These are phyloP conservation scores for Cynodonichthys magdalenae DNA, from an alignment of 2,797 vertebrate genomes.

Conservation along the genomic window DNA sequence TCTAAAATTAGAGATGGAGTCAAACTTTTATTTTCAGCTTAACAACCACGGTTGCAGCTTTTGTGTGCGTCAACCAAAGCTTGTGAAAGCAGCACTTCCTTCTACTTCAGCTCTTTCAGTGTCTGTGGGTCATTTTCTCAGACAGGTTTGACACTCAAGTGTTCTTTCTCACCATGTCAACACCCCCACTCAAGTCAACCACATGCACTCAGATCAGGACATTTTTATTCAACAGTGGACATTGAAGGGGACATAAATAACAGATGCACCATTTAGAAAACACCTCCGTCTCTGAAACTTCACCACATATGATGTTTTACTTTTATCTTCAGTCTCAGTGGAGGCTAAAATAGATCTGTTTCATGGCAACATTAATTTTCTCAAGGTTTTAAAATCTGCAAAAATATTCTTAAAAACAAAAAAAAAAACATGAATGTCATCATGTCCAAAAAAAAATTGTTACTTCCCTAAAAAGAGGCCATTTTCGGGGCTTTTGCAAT, in stretches of 20 bases:
- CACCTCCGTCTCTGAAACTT: neutral
- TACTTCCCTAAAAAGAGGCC: conserved; percentile 27
- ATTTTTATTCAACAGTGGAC: neutral
- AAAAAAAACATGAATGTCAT: conserved; percentile 14
- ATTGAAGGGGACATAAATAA: neutral
- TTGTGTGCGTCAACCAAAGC: conserved; percentile 1
- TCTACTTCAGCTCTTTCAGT: conserved; percentile 4
- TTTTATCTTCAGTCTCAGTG: neutral
- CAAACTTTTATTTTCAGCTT: conserved; percentile 1
- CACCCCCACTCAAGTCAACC: neutral
- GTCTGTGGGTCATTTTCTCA: conserved; percentile 34
- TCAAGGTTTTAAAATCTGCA: neutral
- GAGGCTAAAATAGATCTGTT: neutral
- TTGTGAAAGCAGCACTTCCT: conserved; percentile 37
- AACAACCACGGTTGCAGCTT: neutral
- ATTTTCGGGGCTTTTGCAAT: conserved; percentile 11
- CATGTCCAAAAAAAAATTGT: conserved; percentile 13
- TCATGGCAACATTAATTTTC: neutral
- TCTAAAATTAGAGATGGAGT: conserved; percentile 24
- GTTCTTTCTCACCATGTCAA: conserved; percentile 22
- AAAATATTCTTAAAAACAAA: conserved; percentile 5
- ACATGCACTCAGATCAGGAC: neutral
- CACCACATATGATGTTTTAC: neutral
- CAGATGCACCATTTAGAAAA: neutral
- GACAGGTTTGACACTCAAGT: conserved; percentile 6